Conservation (phyloP, 2,113 vertebrate species). For the Grammomys dolichurus region DNA sequence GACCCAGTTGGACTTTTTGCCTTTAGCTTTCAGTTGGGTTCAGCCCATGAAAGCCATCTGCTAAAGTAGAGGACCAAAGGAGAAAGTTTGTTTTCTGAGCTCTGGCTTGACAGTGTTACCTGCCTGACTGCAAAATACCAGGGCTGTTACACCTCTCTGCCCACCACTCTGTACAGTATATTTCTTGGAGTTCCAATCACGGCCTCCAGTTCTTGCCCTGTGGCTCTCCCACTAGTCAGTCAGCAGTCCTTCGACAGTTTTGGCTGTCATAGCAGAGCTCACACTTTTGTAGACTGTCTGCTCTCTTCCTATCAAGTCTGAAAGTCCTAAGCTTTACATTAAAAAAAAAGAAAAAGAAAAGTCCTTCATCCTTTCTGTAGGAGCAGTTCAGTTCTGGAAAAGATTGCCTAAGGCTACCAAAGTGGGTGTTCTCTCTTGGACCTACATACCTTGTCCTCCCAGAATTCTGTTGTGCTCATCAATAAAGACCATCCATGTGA, state of each 20-base stretch:
- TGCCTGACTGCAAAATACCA: background rate
- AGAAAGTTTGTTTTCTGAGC: background rate
- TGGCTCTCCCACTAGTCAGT: background rate
- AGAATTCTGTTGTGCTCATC: background rate
- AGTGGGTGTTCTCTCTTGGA: background rate
- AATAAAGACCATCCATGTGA: background rate
- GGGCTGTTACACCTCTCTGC: background rate
- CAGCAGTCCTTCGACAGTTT: background rate
- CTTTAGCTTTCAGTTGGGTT: background rate
- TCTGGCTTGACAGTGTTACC: background rate
- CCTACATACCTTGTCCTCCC: background rate
- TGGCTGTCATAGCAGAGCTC: background rate
- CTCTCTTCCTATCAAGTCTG: background rate
- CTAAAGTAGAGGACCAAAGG: background rate
- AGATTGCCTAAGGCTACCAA: background rate
- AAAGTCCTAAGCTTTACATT: background rate
- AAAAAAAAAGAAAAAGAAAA: background rate
- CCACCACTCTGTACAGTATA: background rate
- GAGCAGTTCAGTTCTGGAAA: background rate
- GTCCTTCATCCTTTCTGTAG: background rate
- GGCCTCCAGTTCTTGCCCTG: background rate
- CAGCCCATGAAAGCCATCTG: background rate
- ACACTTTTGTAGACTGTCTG: background rate
- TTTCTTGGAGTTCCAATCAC: background rate
- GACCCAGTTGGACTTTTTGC: background rate